A percentile compares a stretch with the other conserved stretches of the same genome.
Conservation (phyloP, 2,797 vertebrate species). For the Platalea minor region DNA sequence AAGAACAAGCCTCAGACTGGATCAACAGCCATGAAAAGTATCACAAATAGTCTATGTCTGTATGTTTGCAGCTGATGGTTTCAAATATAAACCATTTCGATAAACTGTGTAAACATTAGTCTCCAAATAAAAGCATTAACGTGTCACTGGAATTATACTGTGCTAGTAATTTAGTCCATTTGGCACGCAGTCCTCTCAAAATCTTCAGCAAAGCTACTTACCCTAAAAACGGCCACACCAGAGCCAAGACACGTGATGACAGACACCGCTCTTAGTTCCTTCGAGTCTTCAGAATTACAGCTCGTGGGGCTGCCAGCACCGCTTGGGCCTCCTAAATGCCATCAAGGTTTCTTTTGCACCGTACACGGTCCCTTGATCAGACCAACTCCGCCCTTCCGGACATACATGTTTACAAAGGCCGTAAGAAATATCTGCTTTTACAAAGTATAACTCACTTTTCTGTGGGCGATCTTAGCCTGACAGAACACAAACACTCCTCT, state of each 20-base stretch:
- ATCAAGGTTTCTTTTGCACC: accelerated
- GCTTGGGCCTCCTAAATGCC: not conserved
- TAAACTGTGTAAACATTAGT: not conserved
- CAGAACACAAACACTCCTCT: not conserved
- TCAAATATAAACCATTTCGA: not conserved
- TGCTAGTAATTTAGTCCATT: not conserved
- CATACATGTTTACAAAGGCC: accelerated
- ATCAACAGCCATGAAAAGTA: not conserved
- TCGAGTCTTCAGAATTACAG: not conserved
- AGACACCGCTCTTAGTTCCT: not conserved
- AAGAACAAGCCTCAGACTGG: not conserved
- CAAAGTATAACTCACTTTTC: accelerated
- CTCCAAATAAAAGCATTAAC: slow-evolving; percentile 6
- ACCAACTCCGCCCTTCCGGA: accelerated
- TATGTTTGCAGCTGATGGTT: not conserved
- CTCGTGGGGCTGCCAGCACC: not conserved
- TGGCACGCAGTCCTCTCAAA: not conserved
- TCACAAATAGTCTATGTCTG: not conserved
- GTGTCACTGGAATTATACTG: not conserved
- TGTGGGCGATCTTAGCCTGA: not conserved
- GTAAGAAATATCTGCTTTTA: accelerated
- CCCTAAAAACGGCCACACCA: not conserved
- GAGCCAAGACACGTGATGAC: not conserved
- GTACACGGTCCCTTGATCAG: accelerated
- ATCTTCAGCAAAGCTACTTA: slow-evolving; percentile 53